Evolutionary conservation across 2,113 vertebrate species (phyloP), one percentile per base, ranked within the genome.

Genomic region (Menidia beryllina): DNA sequence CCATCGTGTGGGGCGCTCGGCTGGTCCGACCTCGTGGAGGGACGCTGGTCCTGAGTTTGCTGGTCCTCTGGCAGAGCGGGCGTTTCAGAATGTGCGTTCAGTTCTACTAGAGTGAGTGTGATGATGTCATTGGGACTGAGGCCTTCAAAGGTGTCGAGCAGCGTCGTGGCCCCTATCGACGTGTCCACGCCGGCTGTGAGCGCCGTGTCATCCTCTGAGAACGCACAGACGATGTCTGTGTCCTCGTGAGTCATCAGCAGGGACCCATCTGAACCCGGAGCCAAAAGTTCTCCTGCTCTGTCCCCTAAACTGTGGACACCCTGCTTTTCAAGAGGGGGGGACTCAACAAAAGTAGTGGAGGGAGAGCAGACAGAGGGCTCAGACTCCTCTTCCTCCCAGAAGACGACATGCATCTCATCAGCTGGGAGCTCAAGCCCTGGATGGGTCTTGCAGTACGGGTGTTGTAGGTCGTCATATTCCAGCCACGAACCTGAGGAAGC

Each of bases 381-480:
- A 17, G 56, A 27, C 0, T 74, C 78, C 47, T 88, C 90, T 48
- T 75, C 92, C 83, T 98, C 96, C 98, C 98, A 99, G 67, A 97
- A 93, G 63, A 96, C 89, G 13, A 98, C 78, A 71, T 97, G 96
- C 58, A 97, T 91, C 69, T 97, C 95, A 27, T 89, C 87, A 49
- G 95, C 77, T 3, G 93, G 92, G 66, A 98, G 91, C 15, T 87
- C 83, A 56, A 96, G 93, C 21, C 65, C 86, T 38, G 76, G 38
- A 14, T 72, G 91, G 14, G 52, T 92, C 77, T 71, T 78, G 83
- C 93, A 93, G 19, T 86, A 83, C 0, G 91, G 93, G 25, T 96
- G 92, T 75, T 97, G 96, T 75, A 97, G 82, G 77, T 97, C 97
- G 72, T 98, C 96, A 55, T 94, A 96, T 67, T 98, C 96, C 51